A percentile compares a stretch with the other conserved stretches of the same genome.
phyloP scores from a whole-genome alignment of 2,888 invertebrate species.

The Lithophane socia region DNA sequence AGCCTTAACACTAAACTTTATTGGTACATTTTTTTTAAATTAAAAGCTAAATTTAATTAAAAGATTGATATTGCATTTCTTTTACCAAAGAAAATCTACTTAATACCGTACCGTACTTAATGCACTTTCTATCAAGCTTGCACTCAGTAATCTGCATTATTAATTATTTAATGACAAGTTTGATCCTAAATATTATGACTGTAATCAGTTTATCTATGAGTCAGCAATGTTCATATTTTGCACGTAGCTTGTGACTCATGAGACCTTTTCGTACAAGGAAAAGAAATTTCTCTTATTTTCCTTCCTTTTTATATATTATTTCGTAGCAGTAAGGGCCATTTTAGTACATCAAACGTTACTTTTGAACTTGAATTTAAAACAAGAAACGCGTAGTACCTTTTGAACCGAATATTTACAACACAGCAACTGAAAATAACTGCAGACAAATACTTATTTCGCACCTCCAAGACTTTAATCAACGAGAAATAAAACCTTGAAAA shows the following conservation, averaged over 20 bases:
- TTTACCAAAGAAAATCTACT: no score
- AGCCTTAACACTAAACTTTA: no score
- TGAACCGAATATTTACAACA: slow-evolving; percentile 3
- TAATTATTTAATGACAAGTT: slow-evolving; percentile 7
- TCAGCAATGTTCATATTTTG: slow-evolving; percentile 7
- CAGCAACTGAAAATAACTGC: background rate
- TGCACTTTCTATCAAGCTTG: slow-evolving; percentile 2
- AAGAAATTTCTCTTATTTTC: background rate
- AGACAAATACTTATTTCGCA: background rate
- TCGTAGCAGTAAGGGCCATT: background rate
- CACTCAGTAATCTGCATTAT: background rate
- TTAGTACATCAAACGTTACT: background rate
- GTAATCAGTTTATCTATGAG: slow-evolving; percentile 6
- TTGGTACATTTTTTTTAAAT: no score
- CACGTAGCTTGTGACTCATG: background rate
- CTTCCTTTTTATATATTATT: no score
- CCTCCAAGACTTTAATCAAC: background rate
- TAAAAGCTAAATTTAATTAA: no score
- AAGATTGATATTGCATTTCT: background rate
- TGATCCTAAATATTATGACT: background rate
- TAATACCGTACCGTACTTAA: background rate
- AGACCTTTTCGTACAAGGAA: background rate
- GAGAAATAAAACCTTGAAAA: slow-evolving; percentile 18
- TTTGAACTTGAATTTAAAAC: background rate
- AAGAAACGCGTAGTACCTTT: background rate